Evolutionary conservation across 1,140 invertebrate genomes (phyloP).

Genomic region (Archivesica marissinica): DNA sequence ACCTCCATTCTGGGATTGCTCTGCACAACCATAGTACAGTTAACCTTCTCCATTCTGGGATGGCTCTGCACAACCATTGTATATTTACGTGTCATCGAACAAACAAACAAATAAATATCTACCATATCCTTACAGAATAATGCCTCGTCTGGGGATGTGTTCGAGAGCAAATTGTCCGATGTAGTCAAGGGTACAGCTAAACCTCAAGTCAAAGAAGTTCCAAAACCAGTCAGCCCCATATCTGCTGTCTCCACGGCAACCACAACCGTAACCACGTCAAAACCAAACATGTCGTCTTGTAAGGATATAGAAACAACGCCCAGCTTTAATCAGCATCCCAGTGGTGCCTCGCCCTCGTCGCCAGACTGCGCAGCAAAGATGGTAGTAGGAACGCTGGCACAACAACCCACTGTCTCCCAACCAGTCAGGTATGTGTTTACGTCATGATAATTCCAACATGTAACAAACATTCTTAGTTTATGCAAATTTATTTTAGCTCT

Average conservation of each 20-base stretch:
- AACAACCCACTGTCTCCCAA: slow-evolving; percentile 26
- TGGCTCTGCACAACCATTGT: no score
- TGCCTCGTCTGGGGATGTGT: slow-evolving; percentile 77
- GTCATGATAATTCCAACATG: no score
- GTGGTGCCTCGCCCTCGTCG: not conserved
- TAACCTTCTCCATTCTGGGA: no score
- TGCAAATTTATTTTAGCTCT: no score
- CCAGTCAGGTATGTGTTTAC: slow-evolving; percentile 23
- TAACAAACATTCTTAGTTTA: no score
- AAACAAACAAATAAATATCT: no score
- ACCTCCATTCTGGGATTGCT: no score
- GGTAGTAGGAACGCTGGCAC: not conserved
- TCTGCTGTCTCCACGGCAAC: slow-evolving; percentile 64
- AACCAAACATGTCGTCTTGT: slow-evolving; percentile 10
- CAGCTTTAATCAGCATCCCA: not conserved
- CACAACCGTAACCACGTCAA: slow-evolving; percentile 58
- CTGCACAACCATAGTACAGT: no score
- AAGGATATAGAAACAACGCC: not conserved
- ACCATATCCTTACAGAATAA: slow-evolving; percentile 73
- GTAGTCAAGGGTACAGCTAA: slow-evolving; percentile 92
- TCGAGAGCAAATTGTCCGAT: slow-evolving; percentile 88
- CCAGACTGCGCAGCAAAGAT: slow-evolving; percentile 9
- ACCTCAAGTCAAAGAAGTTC: slow-evolving; percentile 66
- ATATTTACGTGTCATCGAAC: no score
- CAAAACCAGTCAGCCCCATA: slow-evolving; percentile 1